A percentile compares a stretch with the other conserved stretches of the same genome.
These are phyloP conservation scores for Teinopalpus imperialis DNA, from an alignment of 2,888 invertebrate species.

Conservation along the genomic window DNA sequence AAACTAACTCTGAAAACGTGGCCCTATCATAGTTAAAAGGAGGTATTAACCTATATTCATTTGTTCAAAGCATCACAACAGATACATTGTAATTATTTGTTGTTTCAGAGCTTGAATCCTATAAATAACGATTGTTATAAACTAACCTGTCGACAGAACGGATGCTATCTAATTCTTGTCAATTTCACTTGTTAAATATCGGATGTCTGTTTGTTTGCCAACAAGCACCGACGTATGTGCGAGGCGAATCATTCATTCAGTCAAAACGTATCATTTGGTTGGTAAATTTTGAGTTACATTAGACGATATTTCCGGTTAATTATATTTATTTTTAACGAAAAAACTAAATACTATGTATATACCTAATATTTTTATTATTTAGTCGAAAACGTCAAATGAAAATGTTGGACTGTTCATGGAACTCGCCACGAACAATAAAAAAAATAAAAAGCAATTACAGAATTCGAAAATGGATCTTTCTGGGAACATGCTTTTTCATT, in stretches of 20 bases:
- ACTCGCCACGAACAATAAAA: no score
- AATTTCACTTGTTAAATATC: conserved; percentile 1
- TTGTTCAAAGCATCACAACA: background rate
- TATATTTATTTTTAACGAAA: no score
- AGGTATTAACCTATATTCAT: background rate
- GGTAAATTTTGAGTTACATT: background rate
- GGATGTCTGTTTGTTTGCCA: background rate
- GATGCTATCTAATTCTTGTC: conserved; percentile 2
- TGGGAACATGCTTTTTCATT: no score
- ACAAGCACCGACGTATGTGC: background rate
- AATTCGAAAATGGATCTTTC: no score
- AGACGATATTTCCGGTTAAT: conserved; percentile 2
- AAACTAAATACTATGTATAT: no score
- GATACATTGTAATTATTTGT: conserved; percentile 12
- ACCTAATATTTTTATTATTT: no score
- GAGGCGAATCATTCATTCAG: conserved; percentile 3
- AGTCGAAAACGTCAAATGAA: no score
- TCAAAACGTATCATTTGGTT: conserved; percentile 1
- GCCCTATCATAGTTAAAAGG: no score
- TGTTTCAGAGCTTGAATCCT: background rate
- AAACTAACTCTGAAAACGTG: no score
- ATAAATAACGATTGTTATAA: conserved; percentile 7
- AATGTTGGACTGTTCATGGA: no score
- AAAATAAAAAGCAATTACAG: no score
- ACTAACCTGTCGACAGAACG: conserved; percentile 4